Percentiles rank a stretch among this genome's conserved stretches.
Conservation (phyloP, 2,113 vertebrate genomes). For the Dendropsophus ebraccatus region DNA sequence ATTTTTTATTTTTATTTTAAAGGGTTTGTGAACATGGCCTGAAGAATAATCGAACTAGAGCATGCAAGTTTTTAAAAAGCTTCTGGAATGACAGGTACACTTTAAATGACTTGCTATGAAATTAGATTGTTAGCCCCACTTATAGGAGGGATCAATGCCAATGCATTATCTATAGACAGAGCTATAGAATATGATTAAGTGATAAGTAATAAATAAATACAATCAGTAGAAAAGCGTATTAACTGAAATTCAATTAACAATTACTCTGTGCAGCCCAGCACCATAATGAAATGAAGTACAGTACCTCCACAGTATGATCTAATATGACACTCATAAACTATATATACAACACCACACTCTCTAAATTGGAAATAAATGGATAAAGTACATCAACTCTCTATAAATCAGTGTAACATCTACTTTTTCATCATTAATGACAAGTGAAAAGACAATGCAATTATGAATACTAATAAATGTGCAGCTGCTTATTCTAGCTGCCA, state of each 20-base stretch:
- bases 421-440: conserved; percentile 29
- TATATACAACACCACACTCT: background rate
- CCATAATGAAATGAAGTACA: background rate
- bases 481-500: conserved; percentile 10
- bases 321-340: background rate
- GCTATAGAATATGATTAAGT: no score
- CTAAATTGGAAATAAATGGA: conserved; percentile 8
- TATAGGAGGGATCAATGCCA: background rate
- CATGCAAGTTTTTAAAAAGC: no score
- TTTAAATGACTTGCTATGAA: background rate
- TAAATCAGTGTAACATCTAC: conserved; percentile 18
- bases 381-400: background rate
- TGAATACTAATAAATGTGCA: conserved; percentile 32
- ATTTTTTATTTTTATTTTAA: no score
- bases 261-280: background rate
- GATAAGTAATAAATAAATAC: no score
- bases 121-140: background rate
- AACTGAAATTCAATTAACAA: background rate
- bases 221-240: background rate
- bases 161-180: no score
- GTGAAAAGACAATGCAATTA: conserved; percentile 40
- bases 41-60: no score
- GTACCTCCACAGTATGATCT: background rate
- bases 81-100: no score
- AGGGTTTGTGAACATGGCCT: no score